Percentiles rank a stretch among this genome's conserved stretches.
phyloP scores from a whole-genome alignment of 2,797 vertebrate genomes.

The Triplophysa yarkandensis region DNA sequence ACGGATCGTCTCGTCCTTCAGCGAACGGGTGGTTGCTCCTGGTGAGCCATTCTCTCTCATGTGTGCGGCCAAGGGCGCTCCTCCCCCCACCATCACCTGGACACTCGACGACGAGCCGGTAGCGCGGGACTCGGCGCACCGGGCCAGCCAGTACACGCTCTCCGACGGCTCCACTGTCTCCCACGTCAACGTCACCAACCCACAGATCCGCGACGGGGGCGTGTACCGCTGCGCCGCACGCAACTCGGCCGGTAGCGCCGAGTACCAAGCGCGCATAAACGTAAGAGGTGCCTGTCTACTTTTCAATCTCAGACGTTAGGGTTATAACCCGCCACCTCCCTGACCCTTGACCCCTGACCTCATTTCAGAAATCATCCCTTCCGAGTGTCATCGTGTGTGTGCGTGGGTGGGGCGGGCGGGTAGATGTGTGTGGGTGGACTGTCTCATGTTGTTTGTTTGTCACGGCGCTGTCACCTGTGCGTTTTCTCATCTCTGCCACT shows the following conservation, averaged over 20 bases:
- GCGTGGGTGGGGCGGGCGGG: conserved; percentile 12
- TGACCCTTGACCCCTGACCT: conserved; percentile 1
- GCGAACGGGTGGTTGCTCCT: conserved; percentile 96
- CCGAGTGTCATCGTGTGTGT: conserved; percentile 31
- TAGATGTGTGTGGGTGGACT: conserved; percentile 28
- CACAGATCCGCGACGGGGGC: conserved; percentile 92
- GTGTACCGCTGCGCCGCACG: conserved; percentile 97
- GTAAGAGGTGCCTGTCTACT: conserved; percentile 99
- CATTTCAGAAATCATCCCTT: conserved; percentile 40
- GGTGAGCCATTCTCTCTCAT: conserved; percentile 97
- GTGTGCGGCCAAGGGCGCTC: conserved; percentile 94
- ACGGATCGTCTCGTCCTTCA: conserved; percentile 96
- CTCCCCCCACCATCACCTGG: conserved; percentile 95
- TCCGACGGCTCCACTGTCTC: conserved; percentile 94
- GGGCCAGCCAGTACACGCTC: conserved; percentile 96
- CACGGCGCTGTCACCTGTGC: conserved; percentile 22
- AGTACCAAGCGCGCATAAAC: conserved; percentile 99
- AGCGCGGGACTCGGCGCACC: conserved; percentile 88
- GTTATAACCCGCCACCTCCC: conserved; percentile 68
- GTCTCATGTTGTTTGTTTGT: conserved; percentile 49
- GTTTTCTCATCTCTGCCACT: conserved; percentile 29
- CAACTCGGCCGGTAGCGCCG: conserved; percentile 99
- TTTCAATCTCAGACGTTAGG: conserved; percentile 98
- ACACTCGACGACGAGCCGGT: conserved; percentile 94
- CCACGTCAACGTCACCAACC: conserved; percentile 93